Evolutionary conservation across 2,888 invertebrate genomes (phyloP), one percentile per base, ranked within the genome.

Genomic region (Elmis aenea): DNA sequence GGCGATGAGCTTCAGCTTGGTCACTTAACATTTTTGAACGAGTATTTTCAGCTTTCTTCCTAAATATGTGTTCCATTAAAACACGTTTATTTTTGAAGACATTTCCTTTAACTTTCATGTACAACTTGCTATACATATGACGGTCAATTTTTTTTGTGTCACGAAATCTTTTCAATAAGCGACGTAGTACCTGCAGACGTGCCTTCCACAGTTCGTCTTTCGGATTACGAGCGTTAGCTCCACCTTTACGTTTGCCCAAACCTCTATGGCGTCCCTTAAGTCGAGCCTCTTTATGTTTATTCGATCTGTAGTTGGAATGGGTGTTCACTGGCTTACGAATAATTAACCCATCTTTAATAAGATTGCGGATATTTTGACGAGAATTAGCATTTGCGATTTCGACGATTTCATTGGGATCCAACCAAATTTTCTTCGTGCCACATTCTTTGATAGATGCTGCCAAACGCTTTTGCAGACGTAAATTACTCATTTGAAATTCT

Each of bases 331-430:
- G 96, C 66, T 96, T 96, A 70, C 91, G 88, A 68, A 97, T 96
- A 62, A 97, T 96, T 55, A 96, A 77, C 78, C 96, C 96, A 83
- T 97, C 95, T 73, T 93, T 95, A 62, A 97, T 87, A 66, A 97
- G 74, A 68, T 93, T 93, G 55, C 96, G 84, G 68, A 97, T 90
- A 72, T 91, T 93, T 73, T 93, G 92, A 87, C 95, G 78, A 50
- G 95, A 95, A 69, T 96, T 97, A 53, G 96, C 95, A 69, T 94
- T 95, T 50, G 92, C 88, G 63, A 97, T 96, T 76, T 96, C 95
- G 70, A 89, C 91, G 64, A 88, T 89, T 79, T 97, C 97, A 75
- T 97, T 97, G 33, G 97, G 97, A 77, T 97, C 97, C 66, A 97
- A 77, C 97, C 97, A 97, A 48, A 96, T 92, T 72, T 96, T 96